Percentiles rank a stretch among this genome's conserved stretches.
phyloP scores from a whole-genome alignment of 2,797 vertebrate genomes.

The Poeciliopsis presidionis region DNA sequence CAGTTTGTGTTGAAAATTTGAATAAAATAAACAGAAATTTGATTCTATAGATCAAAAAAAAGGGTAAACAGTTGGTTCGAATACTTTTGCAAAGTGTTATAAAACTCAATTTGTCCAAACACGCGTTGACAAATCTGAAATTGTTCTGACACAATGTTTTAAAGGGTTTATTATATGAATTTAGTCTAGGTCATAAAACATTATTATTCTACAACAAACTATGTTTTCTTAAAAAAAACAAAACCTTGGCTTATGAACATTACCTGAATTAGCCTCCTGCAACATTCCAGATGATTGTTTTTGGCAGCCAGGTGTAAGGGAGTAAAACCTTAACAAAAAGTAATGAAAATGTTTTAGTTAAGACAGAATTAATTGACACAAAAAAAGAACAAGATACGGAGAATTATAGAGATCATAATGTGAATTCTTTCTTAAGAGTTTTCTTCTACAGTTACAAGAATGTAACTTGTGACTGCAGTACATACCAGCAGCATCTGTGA shows the following conservation, averaged over 20 bases:
- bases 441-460: background rate
- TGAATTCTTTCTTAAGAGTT: background rate
- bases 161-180: background rate
- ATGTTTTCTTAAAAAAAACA: background rate
- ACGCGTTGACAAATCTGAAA: slow-evolving; percentile 5
- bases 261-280: slow-evolving; percentile 94
- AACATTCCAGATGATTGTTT: slow-evolving; percentile 89
- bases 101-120: slow-evolving; percentile 9
- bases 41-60: background rate
- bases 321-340: slow-evolving; percentile 81
- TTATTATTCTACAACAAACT: background rate
- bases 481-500: slow-evolving; percentile 88
- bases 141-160: background rate
- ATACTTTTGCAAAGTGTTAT: background rate
- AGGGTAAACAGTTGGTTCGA: background rate
- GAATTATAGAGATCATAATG: background rate
- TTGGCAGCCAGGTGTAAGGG: slow-evolving; percentile 95
- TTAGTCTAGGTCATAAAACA: background rate
- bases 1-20: background rate
- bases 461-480: background rate
- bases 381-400: background rate
- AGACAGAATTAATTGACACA: background rate
- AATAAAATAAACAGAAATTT: background rate
- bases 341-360: background rate
- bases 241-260: background rate